Percentiles rank a stretch among this genome's conserved stretches.
phyloP scores from a whole-genome alignment of 2,113 vertebrate genomes.

The Pygoscelis antarcticus region DNA sequence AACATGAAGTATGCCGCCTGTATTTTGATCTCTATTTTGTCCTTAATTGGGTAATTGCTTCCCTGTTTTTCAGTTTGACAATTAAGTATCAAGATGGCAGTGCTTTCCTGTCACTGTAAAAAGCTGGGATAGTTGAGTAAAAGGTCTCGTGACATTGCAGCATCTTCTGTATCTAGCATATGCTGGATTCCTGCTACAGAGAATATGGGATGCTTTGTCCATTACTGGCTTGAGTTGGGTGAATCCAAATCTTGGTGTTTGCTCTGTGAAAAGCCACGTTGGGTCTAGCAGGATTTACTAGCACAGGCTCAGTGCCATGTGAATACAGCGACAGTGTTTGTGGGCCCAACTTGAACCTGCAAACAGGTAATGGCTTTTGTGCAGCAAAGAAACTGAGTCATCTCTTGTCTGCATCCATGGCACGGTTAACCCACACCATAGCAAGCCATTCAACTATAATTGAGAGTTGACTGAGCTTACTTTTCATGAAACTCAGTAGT shows the following conservation, averaged over 20 bases:
- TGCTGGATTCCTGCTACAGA: neutral
- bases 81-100: neutral
- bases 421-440: neutral
- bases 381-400: neutral
- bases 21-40: neutral
- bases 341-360: neutral
- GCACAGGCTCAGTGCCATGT: neutral
- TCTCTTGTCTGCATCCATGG: neutral
- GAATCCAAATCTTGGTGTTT: neutral
- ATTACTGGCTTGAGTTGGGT: neutral
- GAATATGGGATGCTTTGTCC: neutral
- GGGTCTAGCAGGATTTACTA: neutral
- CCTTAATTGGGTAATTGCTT: neutral
- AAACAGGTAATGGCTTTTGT: neutral
- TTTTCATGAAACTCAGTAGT: neutral
- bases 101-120: neutral
- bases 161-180: neutral
- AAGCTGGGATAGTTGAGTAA: neutral
- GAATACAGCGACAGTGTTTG: neutral
- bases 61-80: neutral
- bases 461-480: neutral
- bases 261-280: neutral
- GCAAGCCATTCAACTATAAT: neutral
- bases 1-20: accelerated
- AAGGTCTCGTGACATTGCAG: neutral